Conservation (phyloP, 1,140 invertebrate species). For the Lamellibrachia luymesi region DNA sequence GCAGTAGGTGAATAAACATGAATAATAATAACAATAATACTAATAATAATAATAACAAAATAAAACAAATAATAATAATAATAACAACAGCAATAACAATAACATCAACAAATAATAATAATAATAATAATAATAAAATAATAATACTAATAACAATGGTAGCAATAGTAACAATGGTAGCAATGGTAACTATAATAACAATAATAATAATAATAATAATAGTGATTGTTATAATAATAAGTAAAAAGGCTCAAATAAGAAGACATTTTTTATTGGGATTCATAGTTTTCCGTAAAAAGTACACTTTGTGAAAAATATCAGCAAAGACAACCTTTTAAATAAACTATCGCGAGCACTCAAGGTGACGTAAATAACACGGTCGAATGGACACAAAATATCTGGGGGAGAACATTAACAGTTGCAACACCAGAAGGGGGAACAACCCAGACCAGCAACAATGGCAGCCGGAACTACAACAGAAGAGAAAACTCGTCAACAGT, state of each 20-base stretch:
- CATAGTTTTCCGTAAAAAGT: background rate
- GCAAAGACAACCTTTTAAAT: background rate
- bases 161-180: background rate
- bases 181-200: background rate
- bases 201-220: constrained; percentile 9
- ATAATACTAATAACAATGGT: constrained; percentile 6
- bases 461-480: background rate
- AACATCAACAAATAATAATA: background rate
- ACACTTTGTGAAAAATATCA: background rate
- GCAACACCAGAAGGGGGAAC: background rate
- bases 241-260: background rate
- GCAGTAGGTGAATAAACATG: no score
- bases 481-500: background rate
- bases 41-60: no score
- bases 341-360: background rate
- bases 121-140: constrained; percentile 10
- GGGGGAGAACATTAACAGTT: constrained; percentile 1
- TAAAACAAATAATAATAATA: background rate
- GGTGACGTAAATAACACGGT: background rate
- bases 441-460: background rate
- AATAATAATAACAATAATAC: no score
- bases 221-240: constrained; percentile 2
- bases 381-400: background rate
- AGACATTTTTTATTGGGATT: background rate
- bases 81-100: background rate